Evolutionary conservation across 2,113 vertebrate species (phyloP), one percentile per base, ranked within the genome.

Genomic region (Probosciger aterrimus): DNA sequence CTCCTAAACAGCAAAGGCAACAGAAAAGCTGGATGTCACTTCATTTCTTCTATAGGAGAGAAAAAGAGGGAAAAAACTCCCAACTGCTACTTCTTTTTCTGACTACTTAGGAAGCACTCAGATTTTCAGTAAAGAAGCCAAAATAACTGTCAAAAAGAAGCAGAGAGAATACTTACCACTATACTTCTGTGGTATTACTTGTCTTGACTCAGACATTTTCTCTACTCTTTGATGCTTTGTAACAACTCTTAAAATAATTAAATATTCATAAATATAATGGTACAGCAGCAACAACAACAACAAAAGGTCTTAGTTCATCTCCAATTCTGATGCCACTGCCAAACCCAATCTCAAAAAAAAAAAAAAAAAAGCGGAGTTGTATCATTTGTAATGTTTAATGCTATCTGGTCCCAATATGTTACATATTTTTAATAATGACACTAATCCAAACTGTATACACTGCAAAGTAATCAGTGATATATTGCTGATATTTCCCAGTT

Each of bases 21-120:
- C 31, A 83, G 64, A 85, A 92, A 82, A 78, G n/a, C 69, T 94
- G 64, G n/a, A 69, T 92, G 52, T 79, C 62, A 55, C 46, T 77
- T 86, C 4, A 4, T 76, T 64, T 86, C 67, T 85, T 70, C 24
- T 30, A 7, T 9, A 82, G 37, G 18, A 77, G 60, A 94, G 3
- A 22, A 60, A 80, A 82, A 92, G 14, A 20, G 17, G 8, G 5
- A 59, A 77, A 79, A 82, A 47, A 0, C 1, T 23, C 11, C 11
- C 44, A 78, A 52, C 41, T 69, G 47, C 57, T 39, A 20, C 44
- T 74, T 74, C 44, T 87, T 67, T 62, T 83, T 41, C 79, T 75
- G 60, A 57, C 79, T 69, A n/a, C 18, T 76, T 79, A 35, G 37
- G 14, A 65, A 83, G 57, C 35, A 62, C 39, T 78, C 10, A 24